Conservation (phyloP, 2,113 vertebrate species). For the Peromyscus leucopus region DNA sequence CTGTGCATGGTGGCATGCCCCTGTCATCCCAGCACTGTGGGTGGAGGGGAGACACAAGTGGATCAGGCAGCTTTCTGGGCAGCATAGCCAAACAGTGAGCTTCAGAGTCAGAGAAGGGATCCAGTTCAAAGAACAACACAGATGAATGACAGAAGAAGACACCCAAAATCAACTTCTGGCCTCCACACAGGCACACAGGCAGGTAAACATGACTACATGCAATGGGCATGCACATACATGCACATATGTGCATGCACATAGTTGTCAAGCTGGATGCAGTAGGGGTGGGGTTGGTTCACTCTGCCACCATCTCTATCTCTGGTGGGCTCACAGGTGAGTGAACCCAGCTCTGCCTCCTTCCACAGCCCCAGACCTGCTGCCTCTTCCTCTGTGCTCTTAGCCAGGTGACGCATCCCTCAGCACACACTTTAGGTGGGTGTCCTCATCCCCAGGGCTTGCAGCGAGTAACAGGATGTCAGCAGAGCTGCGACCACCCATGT, state of each 20-base stretch:
- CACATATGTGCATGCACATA: too few relatives aligned
- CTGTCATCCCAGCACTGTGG: background rate
- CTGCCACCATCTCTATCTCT: background rate
- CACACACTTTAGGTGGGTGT: background rate
- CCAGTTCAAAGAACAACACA: background rate
- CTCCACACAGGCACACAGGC: background rate
- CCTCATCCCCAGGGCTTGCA: background rate
- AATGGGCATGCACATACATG: background rate
- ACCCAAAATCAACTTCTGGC: background rate
- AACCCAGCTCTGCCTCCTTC: background rate
- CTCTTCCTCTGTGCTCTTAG: background rate
- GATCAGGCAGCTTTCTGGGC: background rate
- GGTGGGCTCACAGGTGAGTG: background rate
- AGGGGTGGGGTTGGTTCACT: background rate
- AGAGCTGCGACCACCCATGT: background rate
- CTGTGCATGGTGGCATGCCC: background rate
- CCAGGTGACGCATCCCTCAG: too few relatives aligned
- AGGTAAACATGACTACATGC: background rate
- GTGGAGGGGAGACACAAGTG: background rate
- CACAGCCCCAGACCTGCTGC: background rate
- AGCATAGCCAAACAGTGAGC: background rate
- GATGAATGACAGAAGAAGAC: too few relatives aligned
- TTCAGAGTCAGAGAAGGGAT: background rate
- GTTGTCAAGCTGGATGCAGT: background rate
- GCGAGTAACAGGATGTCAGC: background rate